Conservation (phyloP, 2,113 vertebrate genomes). For the Tenebrosternarchus preto region DNA sequence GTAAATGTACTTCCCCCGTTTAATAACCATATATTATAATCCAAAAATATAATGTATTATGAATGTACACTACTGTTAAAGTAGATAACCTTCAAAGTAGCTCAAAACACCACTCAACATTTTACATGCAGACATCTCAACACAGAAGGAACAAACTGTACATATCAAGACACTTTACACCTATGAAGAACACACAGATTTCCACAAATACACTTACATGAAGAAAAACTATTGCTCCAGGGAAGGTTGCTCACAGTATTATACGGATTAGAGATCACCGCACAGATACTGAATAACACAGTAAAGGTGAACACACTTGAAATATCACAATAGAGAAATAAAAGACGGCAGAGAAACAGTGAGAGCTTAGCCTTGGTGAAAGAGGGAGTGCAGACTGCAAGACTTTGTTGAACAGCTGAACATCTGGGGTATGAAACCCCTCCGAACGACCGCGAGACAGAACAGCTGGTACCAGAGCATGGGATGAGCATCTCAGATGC, state of each 20-base stretch:
- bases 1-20: too few relatives aligned
- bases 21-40: constrained; percentile 20
- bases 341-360: background rate
- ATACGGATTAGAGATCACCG: constrained; percentile 18
- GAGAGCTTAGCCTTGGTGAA: constrained; percentile 15
- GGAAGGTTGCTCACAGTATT: constrained; percentile 22
- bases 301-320: background rate
- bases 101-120: constrained; percentile 41
- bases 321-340: constrained; percentile 17
- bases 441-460: too few relatives aligned
- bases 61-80: constrained; percentile 34
- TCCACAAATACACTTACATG: constrained; percentile 26
- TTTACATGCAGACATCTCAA: constrained; percentile 32
- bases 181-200: constrained; percentile 25
- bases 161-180: constrained; percentile 43
- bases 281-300: background rate
- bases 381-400: background rate
- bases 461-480: too few relatives aligned
- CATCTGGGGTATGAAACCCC: too few relatives aligned
- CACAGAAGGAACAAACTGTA: constrained; percentile 38
- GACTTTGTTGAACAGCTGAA: too few relatives aligned
- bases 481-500: background rate
- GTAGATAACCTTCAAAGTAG: constrained; percentile 14
- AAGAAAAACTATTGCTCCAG: constrained; percentile 8
- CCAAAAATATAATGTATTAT: constrained; percentile 12